Evolutionary conservation across 2,888 invertebrate genomes (phyloP), one percentile per base, ranked within the genome.

Genomic region (Anaspis maculata): DNA sequence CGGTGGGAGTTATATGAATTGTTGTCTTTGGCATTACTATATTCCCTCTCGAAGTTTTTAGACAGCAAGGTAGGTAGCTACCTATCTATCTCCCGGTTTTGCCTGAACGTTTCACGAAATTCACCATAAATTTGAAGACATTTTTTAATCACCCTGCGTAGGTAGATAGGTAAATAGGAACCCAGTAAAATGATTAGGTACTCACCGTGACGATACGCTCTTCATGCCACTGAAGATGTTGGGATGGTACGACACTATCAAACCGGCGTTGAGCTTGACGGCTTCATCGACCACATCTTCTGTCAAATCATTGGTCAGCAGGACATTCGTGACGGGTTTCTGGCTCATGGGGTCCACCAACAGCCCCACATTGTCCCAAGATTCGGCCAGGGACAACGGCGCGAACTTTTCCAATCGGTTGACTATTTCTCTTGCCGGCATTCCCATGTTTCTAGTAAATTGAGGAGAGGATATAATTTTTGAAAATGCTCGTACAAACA

Each of bases 171-270:
- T n/a, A n/a, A n/a, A n/a, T n/a, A n/a, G n/a, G n/a, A n/a, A n/a
- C n/a, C n/a, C n/a, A n/a, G n/a, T n/a, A n/a, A n/a, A n/a, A n/a
- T n/a, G n/a, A n/a, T n/a, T n/a, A n/a, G n/a, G n/a, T n/a, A n/a
- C n/a, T n/a, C 65, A 86, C 83, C 75, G 83, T 76, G 88, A 71
- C 2, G 81, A 77, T 22, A 96, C 69, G 21, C 80, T 73, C 57
- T 90, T 94, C 32, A 96, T 51, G 3, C 89, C 79, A 9, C 73
- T 69, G 65, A 96, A 96, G 59, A 96, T 86, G 11, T 91, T 91
- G n/a, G 96, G 96, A 70, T 96, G 96, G 63, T 96, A 96, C 0
- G 91, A 83, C 34, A 96, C 71, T 34, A 96, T 89, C 65, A 95
- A 67, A 60, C 90, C 79, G 30, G 75, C 75, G 10, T 76, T 71